Evolutionary conservation across 2,113 vertebrate genomes (phyloP).

Genomic region (Acrocephalus arundinaceus): DNA sequence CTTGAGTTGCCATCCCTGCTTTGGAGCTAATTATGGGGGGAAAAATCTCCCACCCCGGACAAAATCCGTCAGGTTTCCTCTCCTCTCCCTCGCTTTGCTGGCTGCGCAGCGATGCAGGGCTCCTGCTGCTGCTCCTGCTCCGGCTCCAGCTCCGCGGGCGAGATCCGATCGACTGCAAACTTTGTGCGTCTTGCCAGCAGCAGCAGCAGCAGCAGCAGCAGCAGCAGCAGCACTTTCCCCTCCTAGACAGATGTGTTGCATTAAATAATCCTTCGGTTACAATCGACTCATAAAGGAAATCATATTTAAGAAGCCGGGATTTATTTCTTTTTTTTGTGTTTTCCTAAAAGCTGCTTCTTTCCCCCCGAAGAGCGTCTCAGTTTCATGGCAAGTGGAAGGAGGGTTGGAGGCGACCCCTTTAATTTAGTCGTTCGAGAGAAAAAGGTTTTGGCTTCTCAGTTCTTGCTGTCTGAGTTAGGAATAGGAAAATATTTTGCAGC

Average conservation of each 20-base stretch:
- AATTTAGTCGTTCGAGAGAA: conserved; percentile 9
- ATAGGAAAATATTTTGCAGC: neutral
- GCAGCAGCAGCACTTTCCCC: neutral
- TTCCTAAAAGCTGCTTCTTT: conserved; percentile 63
- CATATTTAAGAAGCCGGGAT: conserved; percentile 4
- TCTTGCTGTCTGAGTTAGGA: neutral
- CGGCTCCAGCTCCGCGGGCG: neutral
- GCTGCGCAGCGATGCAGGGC: neutral
- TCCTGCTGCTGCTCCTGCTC: neutral
- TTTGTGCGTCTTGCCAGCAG: conserved; percentile 40
- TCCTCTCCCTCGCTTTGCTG: neutral
- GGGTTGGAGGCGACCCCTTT: conserved; percentile 11
- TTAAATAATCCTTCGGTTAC: conserved; percentile 45
- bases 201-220: neutral
- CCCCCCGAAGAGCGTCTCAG: neutral
- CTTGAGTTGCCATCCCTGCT: neutral
- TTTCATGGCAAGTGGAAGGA: conserved; percentile 28
- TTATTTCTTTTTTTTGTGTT: neutral
- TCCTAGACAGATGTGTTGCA: conserved; percentile 3
- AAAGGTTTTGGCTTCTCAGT: conserved; percentile 21
- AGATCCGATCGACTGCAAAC: conserved; percentile 9
- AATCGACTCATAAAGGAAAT: conserved; percentile 65
- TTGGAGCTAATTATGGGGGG: neutral
- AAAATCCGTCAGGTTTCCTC: conserved; percentile 1
- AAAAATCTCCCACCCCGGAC: neutral